Evolutionary conservation across 2,113 vertebrate species (phyloP).

Genomic region (Oreochromis niloticus): DNA sequence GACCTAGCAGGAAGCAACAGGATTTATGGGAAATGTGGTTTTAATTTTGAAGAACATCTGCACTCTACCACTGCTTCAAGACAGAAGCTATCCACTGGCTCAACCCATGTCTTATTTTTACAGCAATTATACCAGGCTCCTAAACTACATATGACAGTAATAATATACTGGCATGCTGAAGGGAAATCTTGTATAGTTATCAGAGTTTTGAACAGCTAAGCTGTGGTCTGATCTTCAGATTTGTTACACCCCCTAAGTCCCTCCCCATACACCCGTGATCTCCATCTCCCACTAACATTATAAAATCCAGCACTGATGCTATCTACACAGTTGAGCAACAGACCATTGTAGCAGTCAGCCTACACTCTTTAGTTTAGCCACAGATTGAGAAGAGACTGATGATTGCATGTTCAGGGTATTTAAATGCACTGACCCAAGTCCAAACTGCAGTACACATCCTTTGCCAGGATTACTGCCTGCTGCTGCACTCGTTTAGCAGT

Average conservation of each 20-base stretch:
- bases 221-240: neutral
- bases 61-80: neutral
- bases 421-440: neutral
- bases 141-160: neutral
- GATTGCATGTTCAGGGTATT: neutral
- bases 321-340: neutral
- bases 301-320: constrained; percentile 2
- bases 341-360: neutral
- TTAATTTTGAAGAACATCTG: constrained; percentile 7
- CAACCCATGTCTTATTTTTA: neutral
- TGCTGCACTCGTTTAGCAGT: neutral
- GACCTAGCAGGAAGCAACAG: neutral
- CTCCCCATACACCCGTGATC: neutral
- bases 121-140: neutral
- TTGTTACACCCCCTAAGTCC: neutral
- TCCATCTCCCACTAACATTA: constrained; percentile 10
- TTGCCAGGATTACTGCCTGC: neutral
- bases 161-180: neutral
- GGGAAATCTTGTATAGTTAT: neutral
- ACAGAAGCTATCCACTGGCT: neutral
- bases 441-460: neutral
- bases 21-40: constrained; percentile 31
- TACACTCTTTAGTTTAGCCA: constrained; percentile 1
- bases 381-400: constrained; percentile 11
- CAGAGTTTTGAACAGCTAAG: neutral